A percentile compares a stretch with the other conserved stretches of the same genome.
Conservation (phyloP, 2,113 vertebrate species). For the Sturnira hondurensis region DNA sequence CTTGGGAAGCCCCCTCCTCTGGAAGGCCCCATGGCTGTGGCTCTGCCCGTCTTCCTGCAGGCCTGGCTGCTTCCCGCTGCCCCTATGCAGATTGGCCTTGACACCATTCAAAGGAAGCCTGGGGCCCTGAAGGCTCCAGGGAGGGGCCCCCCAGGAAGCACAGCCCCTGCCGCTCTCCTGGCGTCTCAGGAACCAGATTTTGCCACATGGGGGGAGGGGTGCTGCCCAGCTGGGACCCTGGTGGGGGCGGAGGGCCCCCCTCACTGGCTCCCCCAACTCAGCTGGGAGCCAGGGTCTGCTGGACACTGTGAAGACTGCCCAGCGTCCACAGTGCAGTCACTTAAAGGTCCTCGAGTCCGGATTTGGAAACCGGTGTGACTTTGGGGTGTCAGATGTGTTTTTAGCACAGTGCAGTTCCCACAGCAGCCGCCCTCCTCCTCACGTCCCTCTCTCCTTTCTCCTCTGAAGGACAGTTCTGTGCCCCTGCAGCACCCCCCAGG, state of each 20-base stretch:
- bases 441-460: neutral
- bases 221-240: neutral
- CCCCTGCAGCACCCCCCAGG: too few species aligned
- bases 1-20: too few species aligned
- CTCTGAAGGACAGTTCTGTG: neutral
- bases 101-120: neutral
- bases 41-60: rapidly evolving
- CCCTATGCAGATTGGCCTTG: too few species aligned
- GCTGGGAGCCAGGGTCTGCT: neutral
- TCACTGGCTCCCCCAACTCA: neutral
- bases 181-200: neutral
- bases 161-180: too few species aligned
- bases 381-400: neutral
- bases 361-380: neutral
- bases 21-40: too few species aligned
- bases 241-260: neutral
- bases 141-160: rapidly evolving
- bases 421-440: too few species aligned
- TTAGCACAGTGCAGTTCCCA: neutral
- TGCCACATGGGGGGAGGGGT: too few species aligned
- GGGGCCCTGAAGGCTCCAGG: neutral
- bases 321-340: neutral
- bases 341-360: neutral
- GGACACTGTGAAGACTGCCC: neutral
- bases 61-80: neutral